Evolutionary conservation across 2,113 vertebrate species (phyloP), one percentile per base, ranked within the genome.

Genomic region (Onychorhynchus coronatus): DNA sequence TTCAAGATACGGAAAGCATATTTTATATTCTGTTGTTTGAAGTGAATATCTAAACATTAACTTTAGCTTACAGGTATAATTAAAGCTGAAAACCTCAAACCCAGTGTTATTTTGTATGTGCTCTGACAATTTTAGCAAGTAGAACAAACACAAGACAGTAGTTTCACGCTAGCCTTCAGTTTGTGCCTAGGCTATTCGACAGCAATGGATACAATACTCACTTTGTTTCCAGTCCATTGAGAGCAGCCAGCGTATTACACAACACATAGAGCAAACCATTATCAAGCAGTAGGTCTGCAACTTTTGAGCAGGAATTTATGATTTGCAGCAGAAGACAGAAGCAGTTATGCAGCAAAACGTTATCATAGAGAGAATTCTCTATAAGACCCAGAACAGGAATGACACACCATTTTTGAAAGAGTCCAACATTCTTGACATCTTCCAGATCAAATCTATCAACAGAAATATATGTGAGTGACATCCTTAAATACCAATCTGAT

Each of bases 231-330:
- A 99, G 97, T 94, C 99, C 99, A 2, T 99, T 99, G 91, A 99
- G 98, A 28, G 99, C 98, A 92, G 99, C 99, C 86, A 99, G 97
- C 0, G 99, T 99, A 95, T 99, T 99, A 95, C 99, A 99, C 85
- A 99, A 98, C 68, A 99, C 99, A 15, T 99, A 99, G 56, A 99
- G 99, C 11, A 99, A 98, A 30, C 99, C 99, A 89, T 99, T 99
- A 97, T 99, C 99, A 70, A 99, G 97, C 89, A 99, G 98, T 80
- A 99, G 98, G 97, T 99, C 99, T 94, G 99, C 98, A 94, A 99
- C 98, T 97, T 99, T 99, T 35, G 99, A 98, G 93, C 99, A 99
- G 89, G 99, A 98, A 79, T 99, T 99, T 89, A 99, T 96, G 56
- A 99, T 98, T 97, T 99, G 99, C 85, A 99, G 98, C 79, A 99